Base-by-base conservation (phyloP, 2,888 invertebrate species). In the Caenorhabditis sinica region DNA sequence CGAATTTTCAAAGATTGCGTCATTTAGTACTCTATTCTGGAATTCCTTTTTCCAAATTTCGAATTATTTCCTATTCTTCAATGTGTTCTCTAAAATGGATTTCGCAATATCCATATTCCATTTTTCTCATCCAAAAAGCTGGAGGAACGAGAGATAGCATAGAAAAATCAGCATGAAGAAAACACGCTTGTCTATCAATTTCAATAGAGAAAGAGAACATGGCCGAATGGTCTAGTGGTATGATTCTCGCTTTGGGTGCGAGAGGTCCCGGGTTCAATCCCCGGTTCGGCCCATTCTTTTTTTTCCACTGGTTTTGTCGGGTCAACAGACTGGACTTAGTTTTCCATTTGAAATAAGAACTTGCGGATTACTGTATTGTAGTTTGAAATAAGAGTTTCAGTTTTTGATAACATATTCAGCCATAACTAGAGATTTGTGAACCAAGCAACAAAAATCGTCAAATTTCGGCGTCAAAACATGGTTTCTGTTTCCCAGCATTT, bases 201-300 rank as follows among this genome's bases (percentile, higher is more conserved):
- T 20, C 9, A 11, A 56, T 28, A 3, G 51, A 28, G 6, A 15
- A 25, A 23, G 25, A 28, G 8, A 56, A 56, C 15, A 23, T 56
- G 82, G 85, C 85, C 85, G 85, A 82, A 85, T 92, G 92, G 92
- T 92, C 92, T 92, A 92, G 92, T 90, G 92, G 92, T 91, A 92
- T 92, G 92, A 92, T 92, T 92, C 92, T 92, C 92, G 92, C 92
- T 92, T 92, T 89, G 92, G 92, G 92, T 92, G 92, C 92, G 92
- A 92, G 92, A 92, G 92, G 92, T 92, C 92, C 92, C 92, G 92
- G 91, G 90, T 88, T 90, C 90, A 87, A 90, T 88, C 88, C 89
- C 87, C 87, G 87, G 87, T 83, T 87, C 86, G 83, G 86, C 86
- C 86, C 86, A 86, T 71, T 73, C 68, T 36, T 74, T 77, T 74